Base-by-base conservation (phyloP, 2,888 invertebrate genomes). In the Hypolimnas misippus region DNA sequence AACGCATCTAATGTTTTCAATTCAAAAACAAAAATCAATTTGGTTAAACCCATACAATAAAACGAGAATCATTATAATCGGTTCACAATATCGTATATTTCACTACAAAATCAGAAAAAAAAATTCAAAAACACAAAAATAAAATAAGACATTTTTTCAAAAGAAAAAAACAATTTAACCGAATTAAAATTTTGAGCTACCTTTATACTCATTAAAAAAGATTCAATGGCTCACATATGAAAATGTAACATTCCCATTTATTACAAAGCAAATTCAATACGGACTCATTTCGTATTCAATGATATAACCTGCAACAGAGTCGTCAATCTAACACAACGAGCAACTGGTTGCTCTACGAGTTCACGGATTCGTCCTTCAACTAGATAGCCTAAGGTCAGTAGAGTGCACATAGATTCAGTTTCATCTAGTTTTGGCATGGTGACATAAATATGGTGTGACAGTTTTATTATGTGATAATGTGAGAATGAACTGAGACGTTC, bases 321-420 rank as follows among this genome's bases (percentile, higher is more conserved):
- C 21, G 44, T 46, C 21, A 42, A 14, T 31, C 17, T 40, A 12
- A 49, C 25, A 10, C 35, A 31, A 25, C 38, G 16, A 14, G n/a
- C 33, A 46, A 62, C 35, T 10, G 25, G 61, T 72, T 12, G 56
- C 54, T n/a, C 25, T 62, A 71, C 53, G n/a, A 17, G 65, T 75
- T 54, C 65, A 16, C 40, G 25, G 67, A 73, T 59, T 29, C 31
- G 66, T 71, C 63, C 66, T 57, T 17, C 56, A 56, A 68, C 66
- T 53, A 10, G 56, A 46, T 38, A 21, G 19, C 50, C 33, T 51
- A 62, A 61, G 65, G 40, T 53, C 53, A 60, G 14, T 46, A 10
- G 8, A 51, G 52, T 60, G 63, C 60, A 60, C 46, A 63, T 38
- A 38, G 25, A 14, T 25, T 49, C n/a, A n/a, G 49, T 29, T 29